Evolutionary conservation across 1,140 invertebrate species (phyloP), one percentile per base, ranked within the genome.

Genomic region (Eupristina koningsbergeri): DNA sequence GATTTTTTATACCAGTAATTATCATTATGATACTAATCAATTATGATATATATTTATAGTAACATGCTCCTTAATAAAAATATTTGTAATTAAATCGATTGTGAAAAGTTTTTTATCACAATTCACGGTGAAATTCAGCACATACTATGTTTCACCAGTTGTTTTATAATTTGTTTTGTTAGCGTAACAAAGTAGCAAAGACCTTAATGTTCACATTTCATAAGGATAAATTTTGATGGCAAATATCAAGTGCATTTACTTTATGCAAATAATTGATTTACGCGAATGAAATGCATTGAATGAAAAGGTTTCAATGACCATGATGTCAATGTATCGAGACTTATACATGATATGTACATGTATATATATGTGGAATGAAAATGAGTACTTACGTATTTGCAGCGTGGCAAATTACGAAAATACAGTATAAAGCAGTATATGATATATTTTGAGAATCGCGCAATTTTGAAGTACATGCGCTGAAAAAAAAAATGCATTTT

Each of bases 1-100:
- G 41, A 82, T 82, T 84, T 84, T 86, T 84, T 84, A 80, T 80
- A 80, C 53, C 50, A 81, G 74, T 81, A 78, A 77, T 71, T 77
- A 85, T 85, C 84, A 81, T 85, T 81, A 85, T 61, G 34, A 75
- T 64, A 63, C 39, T 75, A 34, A 63, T 45, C 50, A 47, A 53
- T 74, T 39, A 69, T n/a, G 1, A 83, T 31, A 61, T n/a, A n/a
- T 63, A 45, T 26, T 75, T 74, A 6, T 53, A 74, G 58, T 73
- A 34, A 58, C 50, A 84, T 74, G 39, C 63, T 84, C 79, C 64
- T 75, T 75, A 74, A 80, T 75, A 64, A 73, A 36, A 69, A 76
- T 76, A 74, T 78, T 74, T 84, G 64, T 61, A 80, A 80, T 41
- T 47, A 41, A 84, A 61, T 31, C 29, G n/a, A 76, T 50, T 22